Base-by-base conservation (phyloP, 1,140 invertebrate species). In the Zaprionus africanus region DNA sequence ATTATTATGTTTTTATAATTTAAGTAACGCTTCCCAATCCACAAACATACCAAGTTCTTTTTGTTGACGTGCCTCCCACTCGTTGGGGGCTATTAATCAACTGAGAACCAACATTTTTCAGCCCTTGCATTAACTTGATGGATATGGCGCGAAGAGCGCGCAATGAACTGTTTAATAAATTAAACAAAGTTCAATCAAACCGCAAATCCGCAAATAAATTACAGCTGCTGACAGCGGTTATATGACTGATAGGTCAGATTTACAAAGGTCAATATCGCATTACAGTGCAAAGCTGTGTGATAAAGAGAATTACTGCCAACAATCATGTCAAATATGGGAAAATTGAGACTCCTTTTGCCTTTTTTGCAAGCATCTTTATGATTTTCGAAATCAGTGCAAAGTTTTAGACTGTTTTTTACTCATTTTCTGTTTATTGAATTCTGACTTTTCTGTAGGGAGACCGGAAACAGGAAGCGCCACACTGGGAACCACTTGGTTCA, bases 81-180 rank as follows among this genome's bases (percentile, higher is more conserved):
- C 6, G 26, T 31, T 19, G 12, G 17, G 11, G 24, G 24, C n/a
- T 57, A 65, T 65, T 43, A 65, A 65, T 65, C 63, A 65, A 65
- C 26, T 17, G 34, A 24, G 11, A 41, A 57, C n/a, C 24, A 15
- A 19, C 24, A 64, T 64, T 64, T 64, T 64, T 64, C 61, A 64
- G 49, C 34, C 36, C 9, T 57, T 24, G 36, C 63, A 65, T 65
- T 56, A 65, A 65, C 24, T 65, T 65, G 63, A 65, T 65, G 54
- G 53, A 65, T 65, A 43, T 43, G 28, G 46, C 51, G 63, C 51
- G 63, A 24, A 53, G 34, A 41, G 36, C n/a, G 34, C 34, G 63
- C 53, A 65, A 65, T 57, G 53, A 57, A 57, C 51, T 65, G 63
- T 65, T 65, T 38, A 65, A 56, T 56, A 65, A 65, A 65, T 65